These are phyloP conservation scores for Tigriopus japonicus DNA, from an alignment of 1,140 invertebrate species.

Conservation along the genomic window DNA sequence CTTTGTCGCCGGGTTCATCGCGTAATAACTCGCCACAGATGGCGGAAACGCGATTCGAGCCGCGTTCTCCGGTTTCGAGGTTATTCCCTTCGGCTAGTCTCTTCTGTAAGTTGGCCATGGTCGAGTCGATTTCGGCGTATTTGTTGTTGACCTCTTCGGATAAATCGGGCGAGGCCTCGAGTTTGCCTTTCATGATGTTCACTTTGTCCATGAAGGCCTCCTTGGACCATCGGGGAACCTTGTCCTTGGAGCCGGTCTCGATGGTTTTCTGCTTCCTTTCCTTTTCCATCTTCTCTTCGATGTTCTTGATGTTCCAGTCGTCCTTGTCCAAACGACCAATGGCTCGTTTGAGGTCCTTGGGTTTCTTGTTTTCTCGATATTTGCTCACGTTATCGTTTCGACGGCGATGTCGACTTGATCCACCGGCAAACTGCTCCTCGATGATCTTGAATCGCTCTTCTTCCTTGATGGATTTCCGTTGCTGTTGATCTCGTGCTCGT, in stretches of 20 bases:
- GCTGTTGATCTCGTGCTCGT: not conserved
- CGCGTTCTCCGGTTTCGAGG: slow-evolving; percentile 40
- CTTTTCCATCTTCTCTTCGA: slow-evolving; percentile 57
- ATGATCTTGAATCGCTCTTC: slow-evolving; percentile 9
- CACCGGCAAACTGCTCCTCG: not conserved
- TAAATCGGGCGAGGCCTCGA: slow-evolving; percentile 11
- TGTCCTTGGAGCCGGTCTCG: slow-evolving; percentile 37
- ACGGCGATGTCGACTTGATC: not conserved
- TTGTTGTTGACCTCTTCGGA: slow-evolving; percentile 28
- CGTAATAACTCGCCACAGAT: slow-evolving; percentile 56
- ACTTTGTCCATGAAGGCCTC: slow-evolving; percentile 42
- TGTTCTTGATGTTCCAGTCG: slow-evolving; percentile 80
- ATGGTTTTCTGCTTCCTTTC: slow-evolving; percentile 14
- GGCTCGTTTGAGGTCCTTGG: slow-evolving; percentile 60
- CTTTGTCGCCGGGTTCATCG: slow-evolving; percentile 33
- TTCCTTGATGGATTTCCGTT: slow-evolving; percentile 1
- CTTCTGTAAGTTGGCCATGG: slow-evolving; percentile 52
- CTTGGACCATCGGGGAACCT: slow-evolving; percentile 72
- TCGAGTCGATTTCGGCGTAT: slow-evolving; percentile 55
- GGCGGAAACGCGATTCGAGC: slow-evolving; percentile 64
- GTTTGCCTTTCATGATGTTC: slow-evolving; percentile 10
- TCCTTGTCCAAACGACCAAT: slow-evolving; percentile 57
- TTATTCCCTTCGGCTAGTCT: slow-evolving; percentile 57
- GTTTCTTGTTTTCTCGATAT: slow-evolving; percentile 41
- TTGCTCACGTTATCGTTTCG: not conserved